A percentile compares a stretch with the other conserved stretches of the same genome.
Evolutionary conservation across 2,797 vertebrate species (phyloP).

Genomic region (Pygocentrus nattereri): DNA sequence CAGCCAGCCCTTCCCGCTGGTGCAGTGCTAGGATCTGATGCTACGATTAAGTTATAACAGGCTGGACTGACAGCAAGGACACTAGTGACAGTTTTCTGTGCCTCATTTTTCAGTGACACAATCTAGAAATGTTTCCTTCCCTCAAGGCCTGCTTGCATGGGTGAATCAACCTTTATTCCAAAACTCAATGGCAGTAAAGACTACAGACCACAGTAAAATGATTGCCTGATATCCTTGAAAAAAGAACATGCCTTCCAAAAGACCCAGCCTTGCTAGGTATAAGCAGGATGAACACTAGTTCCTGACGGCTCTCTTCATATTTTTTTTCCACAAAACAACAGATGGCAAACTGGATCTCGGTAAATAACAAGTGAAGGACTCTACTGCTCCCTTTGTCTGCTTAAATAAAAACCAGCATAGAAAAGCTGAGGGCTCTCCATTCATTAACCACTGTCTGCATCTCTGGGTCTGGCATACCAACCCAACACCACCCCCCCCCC

Average conservation of each 20-base stretch:
- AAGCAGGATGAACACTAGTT: not conserved
- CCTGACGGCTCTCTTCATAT: not conserved
- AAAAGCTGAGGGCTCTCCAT: slow-evolving; percentile 5
- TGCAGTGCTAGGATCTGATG: slow-evolving; percentile 67
- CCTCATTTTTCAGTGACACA: slow-evolving; percentile 25
- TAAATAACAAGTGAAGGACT: slow-evolving; percentile 16
- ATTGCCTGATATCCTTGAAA: slow-evolving; percentile 73
- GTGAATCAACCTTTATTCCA: slow-evolving; percentile 24
- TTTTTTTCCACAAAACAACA: slow-evolving; percentile 4
- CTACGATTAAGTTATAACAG: slow-evolving; percentile 67
- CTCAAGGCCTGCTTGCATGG: slow-evolving; percentile 12
- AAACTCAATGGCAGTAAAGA: not conserved
- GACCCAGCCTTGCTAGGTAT: slow-evolving; percentile 17
- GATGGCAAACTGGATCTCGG: slow-evolving; percentile 1
- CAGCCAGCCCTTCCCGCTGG: slow-evolving; percentile 66
- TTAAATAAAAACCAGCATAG: not conserved
- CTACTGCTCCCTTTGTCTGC: not conserved
- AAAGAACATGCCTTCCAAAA: slow-evolving; percentile 70
- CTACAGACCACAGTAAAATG: slow-evolving; percentile 29
- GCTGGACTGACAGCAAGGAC: slow-evolving; percentile 37
- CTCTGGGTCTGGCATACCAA: not conserved
- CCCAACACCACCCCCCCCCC: too few relatives aligned
- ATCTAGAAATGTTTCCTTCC: slow-evolving; percentile 10
- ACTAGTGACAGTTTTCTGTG: not conserved
- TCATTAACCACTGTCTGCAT: slow-evolving; percentile 4